Base-by-base conservation (phyloP, 2,113 vertebrate species). In the Pterocles orientalis region DNA sequence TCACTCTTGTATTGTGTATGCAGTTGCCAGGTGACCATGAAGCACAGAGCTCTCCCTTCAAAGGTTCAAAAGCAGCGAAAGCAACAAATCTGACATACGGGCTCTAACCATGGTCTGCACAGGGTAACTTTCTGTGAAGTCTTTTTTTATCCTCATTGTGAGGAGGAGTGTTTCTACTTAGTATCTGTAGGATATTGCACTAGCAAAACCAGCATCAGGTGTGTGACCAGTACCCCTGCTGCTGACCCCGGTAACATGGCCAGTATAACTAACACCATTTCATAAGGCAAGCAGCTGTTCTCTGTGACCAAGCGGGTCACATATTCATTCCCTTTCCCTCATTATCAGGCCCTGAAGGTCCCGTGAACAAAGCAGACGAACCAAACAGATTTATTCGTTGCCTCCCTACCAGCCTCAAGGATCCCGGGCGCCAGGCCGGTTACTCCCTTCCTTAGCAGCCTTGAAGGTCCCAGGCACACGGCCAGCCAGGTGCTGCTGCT, bases 161-260 rank as follows among this genome's bases (percentile, higher is more conserved):
- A 65, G 26, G 12, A 76, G 39, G 3, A 8, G 6, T 34, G 6
- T 71, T 91, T 76, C n/a, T 72, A 13, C 21, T 56, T 69, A 65
- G 29, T 6, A 70, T n/a, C 23, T 4, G 0, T 4, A 62, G n/a
- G 23, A 31, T 23, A 76, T 41, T 41, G 14, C 0, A 0, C 12
- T 31, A 33, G 33, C 10, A 50, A 82, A 90, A 12, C 4, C 26
- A 76, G 39, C 18, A 58, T 25, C 75, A 50, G 10, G 4, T 21
- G 4, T 43, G 7, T 12, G 14, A n/a, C 14, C 3, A 10, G 28
- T 36, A 39, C 5, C 8, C 7, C 15, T 20, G 28, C 29, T 86
- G 12, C 57, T 3, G 3, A 65, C 13, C 12, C 14, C 43, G 0
- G 0, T 25, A 54, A 3, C 5, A 4, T 29, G 34, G 25, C 8